Evolutionary conservation across 2,797 vertebrate genomes (phyloP).

Genomic region (Hafferia zeledoni): DNA sequence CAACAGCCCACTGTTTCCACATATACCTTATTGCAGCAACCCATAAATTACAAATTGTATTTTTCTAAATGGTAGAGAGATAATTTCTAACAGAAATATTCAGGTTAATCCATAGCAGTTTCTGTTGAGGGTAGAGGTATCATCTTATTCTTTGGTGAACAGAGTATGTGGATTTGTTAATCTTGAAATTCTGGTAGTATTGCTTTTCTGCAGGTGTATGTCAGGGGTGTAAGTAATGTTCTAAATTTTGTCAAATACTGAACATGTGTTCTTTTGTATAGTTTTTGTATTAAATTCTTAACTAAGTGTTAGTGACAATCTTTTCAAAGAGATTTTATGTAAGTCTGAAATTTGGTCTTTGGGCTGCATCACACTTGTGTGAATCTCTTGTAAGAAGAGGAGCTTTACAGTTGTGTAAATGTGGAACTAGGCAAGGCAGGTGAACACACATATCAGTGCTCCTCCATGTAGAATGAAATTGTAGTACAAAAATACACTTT

Average conservation of each 20-base stretch:
- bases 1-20: background rate
- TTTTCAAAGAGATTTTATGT: background rate
- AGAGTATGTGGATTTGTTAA: background rate
- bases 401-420: background rate
- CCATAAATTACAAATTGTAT: background rate
- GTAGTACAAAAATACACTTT: background rate
- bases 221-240: background rate
- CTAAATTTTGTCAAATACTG: background rate
- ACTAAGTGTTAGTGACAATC: background rate
- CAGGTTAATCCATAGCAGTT: background rate
- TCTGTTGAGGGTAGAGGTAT: background rate
- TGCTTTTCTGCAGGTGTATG: background rate
- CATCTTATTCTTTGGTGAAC: background rate
- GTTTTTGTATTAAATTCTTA: background rate
- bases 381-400: background rate
- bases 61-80: background rate
- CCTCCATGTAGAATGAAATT: background rate
- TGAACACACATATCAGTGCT: background rate
- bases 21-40: background rate
- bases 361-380: accelerated
- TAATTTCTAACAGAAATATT: background rate
- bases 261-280: background rate
- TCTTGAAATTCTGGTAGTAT: background rate
- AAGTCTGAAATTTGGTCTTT: background rate
- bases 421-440: background rate